Evolutionary conservation across 2,113 vertebrate species (phyloP), one percentile per base, ranked within the genome.

Genomic region (Casuarius casuarius): DNA sequence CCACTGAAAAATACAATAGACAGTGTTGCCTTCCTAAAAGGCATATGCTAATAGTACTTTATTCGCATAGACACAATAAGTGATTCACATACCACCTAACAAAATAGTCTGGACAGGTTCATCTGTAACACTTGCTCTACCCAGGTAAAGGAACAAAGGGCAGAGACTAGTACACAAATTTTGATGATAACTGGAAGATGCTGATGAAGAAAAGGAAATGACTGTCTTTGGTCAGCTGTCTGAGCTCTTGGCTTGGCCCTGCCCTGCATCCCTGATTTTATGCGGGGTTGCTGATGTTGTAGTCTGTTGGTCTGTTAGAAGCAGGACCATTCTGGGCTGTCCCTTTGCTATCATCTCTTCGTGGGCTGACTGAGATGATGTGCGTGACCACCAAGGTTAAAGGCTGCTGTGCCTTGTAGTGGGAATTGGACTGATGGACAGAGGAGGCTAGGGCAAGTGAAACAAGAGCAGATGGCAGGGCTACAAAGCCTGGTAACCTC

Each of bases 281-380:
- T 26, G 23, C 26, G 33, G 14, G n/a, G 68, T 26, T 26, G 49
- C 31, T 23, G 33, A 48, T 13, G n/a, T 33, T 22, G 48, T 21
- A 33, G 20, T 49, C 42, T 31, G 31, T n/a, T 26, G 22, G 70
- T 83, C 72, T 88, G 72, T 84, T 80, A 68, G 70, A 63, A 71
- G 65, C 56, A 68, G 78, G 46, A 80, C 46, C 40, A 58, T 46
- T 77, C 89, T 77, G 71, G 83, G 66, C 56, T 52, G 66, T 61
- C 65, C 62, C 28, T 73, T 63, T 72, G 76, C 61, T 59, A 35
- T 76, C 56, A 48, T 54, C 65, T 73, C 77, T 89, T 84, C 89
- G 79, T 84, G 88, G 85, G 13, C 28, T 77, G 79, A 84, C 59
- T 88, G 85, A 93, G 85, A 89, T 51, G 75, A 84, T 89, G 85